Base-by-base conservation (phyloP, 2,113 vertebrate genomes). In the Pitta sordida region DNA sequence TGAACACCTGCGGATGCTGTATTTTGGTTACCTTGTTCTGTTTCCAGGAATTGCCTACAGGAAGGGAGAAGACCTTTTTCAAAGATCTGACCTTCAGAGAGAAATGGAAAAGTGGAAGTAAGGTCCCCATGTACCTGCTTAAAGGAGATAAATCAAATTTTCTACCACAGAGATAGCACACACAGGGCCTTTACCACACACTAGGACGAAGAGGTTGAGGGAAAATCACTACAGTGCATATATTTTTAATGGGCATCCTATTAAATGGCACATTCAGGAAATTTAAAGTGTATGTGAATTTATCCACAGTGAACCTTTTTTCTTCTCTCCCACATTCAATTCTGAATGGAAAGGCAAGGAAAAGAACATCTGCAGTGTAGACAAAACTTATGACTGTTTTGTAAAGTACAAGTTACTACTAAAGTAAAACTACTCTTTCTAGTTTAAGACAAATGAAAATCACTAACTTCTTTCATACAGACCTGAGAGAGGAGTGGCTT, bases 71-170 rank as follows among this genome's bases (percentile, higher is more conserved):
- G 36, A 39, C 19, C 23, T 43, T 88, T 86, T 82, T 37, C 29
- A 67, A 39, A 58, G 23, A 41, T 78, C 52, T 91, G 69, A 94
- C 55, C 29, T 86, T 82, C 58, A 91, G 27, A 52, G 8, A 62
- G 20, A 88, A 88, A 78, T 26, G 15, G n/a, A 79, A 90, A 82
- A 19, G 43, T 8, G 26, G 32, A 69, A 52, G 21, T 13, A 1
- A 3, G 7, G 16, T 41, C 39, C 26, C 15, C 4, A 10, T n/a
- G 36, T 15, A 70, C 26, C 30, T 84, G 7, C n/a, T 49, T 58
- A 34, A 77, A 81, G 60, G 32, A 83, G 30, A 79, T 26, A 79
- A 83, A 70, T 32, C 10, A 56, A 82, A 52, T 59, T 56, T 34
- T 20, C 34, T 49, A 1, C 52, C 49, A 34, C 65, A 70, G 15